phyloP scores from a whole-genome alignment of 92 coral and sea anemone genomes.

The Bergia puertoricense region DNA sequence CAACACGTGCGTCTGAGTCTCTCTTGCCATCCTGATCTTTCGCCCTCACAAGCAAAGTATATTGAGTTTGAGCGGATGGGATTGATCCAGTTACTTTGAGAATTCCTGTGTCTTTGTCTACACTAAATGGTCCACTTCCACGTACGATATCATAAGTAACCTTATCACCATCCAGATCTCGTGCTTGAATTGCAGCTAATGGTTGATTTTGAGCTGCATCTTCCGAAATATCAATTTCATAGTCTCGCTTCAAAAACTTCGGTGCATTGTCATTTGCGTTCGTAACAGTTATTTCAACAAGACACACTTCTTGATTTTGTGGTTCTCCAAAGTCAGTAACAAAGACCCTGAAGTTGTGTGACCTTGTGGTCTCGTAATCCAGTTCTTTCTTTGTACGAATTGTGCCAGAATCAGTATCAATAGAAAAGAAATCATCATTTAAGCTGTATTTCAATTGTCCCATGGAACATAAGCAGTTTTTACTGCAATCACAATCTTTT shows the following conservation, averaged over 20 bases:
- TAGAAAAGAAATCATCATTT: constrained; percentile 49
- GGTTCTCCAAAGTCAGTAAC: constrained; percentile 76
- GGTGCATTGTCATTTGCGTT: constrained; percentile 82
- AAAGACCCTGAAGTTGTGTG: constrained; percentile 61
- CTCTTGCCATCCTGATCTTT: constrained; percentile 45
- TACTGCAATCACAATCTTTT: constrained; percentile 79
- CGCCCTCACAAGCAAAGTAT: constrained; percentile 66
- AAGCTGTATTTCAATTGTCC: constrained; percentile 71
- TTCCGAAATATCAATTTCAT: constrained; percentile 81
- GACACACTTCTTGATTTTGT: constrained; percentile 36
- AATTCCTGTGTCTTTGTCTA: constrained; percentile 62
- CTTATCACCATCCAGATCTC: constrained; percentile 74
- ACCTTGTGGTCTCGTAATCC: constrained; percentile 63
- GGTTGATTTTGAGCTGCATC: constrained; percentile 58
- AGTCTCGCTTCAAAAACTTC: constrained; percentile 62
- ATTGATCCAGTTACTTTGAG: constrained; percentile 45
- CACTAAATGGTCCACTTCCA: constrained; percentile 43
- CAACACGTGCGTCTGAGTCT: constrained; percentile 58
- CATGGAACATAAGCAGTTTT: constrained; percentile 54
- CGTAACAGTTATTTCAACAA: constrained; percentile 58
- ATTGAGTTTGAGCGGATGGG: constrained; percentile 59
- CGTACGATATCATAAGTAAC: constrained; percentile 52
- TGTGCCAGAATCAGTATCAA: constrained; percentile 72
- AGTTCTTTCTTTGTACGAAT: constrained; percentile 66
- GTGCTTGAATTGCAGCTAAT: constrained; percentile 89